Percentiles rank a stretch among this genome's conserved stretches.
Conservation (phyloP, 2,113 vertebrate genomes). For the Pterocles orientalis region DNA sequence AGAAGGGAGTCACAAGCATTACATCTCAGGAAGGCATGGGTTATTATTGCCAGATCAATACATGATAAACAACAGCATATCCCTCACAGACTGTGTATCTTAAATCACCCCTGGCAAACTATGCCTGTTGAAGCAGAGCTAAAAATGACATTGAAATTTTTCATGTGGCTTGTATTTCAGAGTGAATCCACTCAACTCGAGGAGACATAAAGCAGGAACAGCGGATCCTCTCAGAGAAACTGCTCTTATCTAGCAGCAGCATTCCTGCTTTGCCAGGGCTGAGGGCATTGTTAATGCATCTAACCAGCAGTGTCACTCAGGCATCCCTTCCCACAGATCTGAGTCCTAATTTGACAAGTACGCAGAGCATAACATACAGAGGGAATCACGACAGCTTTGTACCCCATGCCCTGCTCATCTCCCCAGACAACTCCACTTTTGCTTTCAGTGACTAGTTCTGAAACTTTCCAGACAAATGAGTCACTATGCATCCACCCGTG, state of each 20-base stretch:
- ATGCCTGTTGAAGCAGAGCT: neutral
- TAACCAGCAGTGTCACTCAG: neutral
- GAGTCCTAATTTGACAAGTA: neutral
- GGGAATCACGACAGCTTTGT: neutral
- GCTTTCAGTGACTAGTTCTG: neutral
- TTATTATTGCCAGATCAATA: slow-evolving; percentile 23
- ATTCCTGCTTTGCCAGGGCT: neutral
- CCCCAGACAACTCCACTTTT: neutral
- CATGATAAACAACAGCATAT: neutral
- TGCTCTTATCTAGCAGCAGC: neutral
- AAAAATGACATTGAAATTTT: slow-evolving; percentile 6
- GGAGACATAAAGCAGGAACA: neutral
- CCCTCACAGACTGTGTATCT: neutral
- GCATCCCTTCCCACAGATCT: neutral
- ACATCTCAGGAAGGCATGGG: neutral
- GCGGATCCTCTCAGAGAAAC: neutral
- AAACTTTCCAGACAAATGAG: slow-evolving; percentile 24
- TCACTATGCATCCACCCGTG: neutral
- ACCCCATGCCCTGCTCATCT: neutral
- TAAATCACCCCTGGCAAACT: slow-evolving; percentile 4
- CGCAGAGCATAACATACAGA: neutral
- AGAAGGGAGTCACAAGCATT: neutral
- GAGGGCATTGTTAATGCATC: neutral
- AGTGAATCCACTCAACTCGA: neutral
- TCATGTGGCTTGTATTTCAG: neutral